Base-by-base conservation (phyloP, 2,888 invertebrate genomes). In the Frankliniella fusca region DNA sequence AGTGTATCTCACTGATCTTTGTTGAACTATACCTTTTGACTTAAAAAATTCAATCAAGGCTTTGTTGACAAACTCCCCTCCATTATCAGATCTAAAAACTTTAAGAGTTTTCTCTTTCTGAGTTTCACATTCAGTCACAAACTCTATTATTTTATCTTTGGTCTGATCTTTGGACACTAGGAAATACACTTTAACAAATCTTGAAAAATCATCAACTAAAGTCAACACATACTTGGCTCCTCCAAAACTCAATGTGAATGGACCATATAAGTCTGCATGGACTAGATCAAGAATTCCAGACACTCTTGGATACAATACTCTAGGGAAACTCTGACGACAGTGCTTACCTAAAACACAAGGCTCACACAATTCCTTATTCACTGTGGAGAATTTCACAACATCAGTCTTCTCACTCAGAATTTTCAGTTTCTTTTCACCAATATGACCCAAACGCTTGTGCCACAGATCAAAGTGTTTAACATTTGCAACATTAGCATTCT, bases 61-160 rank as follows among this genome's bases (percentile, higher is more conserved):
- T 9, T 70, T 70, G 5, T 70, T 70, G 0, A 70, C 70, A 23
- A 70, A 70, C 23, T 70, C 23, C 9, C n/a, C n/a, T 3, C 70
- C 70, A 70, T 70, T 70, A 23, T 70, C 70, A 10, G 70, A 70
- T 23, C 70, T 70, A 0, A 70, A 70, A 0, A 23, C 23, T 70
- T 70, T 70, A 10, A 70, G 5, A 23, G 65, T 65, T 11, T 65
- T 65, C 9, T n/a, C 20, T n/a, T 65, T 65, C n/a, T 65, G 65
- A 8, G 65, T 65, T 65, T 65, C 65, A 65, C 65, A 65, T n/a
- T 65, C 65, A 65, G 65, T n/a, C 15, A 65, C 65, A 65, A 65
- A 65, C n/a, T 65, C 5, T 65, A 20, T 65, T 2, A 65, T 8
- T 15, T 50, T 65, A 65, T 18, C 20, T n/a, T 18, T 54, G 54